Base-by-base conservation (phyloP, 2,888 invertebrate species). In the Cheilosia variabilis region DNA sequence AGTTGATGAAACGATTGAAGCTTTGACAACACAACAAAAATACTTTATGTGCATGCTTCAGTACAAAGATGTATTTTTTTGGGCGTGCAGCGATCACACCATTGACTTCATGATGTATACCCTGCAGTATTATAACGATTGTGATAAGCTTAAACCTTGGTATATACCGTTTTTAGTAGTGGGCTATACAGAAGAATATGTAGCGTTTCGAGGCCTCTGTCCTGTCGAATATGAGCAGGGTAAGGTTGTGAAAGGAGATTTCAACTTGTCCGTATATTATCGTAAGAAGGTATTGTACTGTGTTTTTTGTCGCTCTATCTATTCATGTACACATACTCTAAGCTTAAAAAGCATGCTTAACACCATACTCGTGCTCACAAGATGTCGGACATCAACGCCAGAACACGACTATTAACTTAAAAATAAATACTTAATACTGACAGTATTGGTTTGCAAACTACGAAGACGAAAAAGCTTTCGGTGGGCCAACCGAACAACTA, bases 11-110 rank as follows among this genome's bases (percentile, higher is more conserved):
- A 93, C 94, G 88, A 15, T 75, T 4, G 47, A 53, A 34, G 83
- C 87, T 45, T 4, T 88, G 3, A 9, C 47, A 9, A 63, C 88
- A 4, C 53, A 83, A 15, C 68, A 65, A 19, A 55, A 43, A 15
- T 71, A 65, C 43, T 93, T 93, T 87, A 92, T 92, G 53, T 94
- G 95, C 6, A 88, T 95, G 62, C 92, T 95, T 1, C 94, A 94
- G 84, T 95, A 92, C 88, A 90, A 92, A 81, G 90, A 93, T 37
- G 89, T 91, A 62, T 94, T 93, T 90, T 95, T 95, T 88, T 95
- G 95, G 95, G 89, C 95, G 57, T 95, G 95, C 88, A 66, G 89
- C 0, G 90, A 93, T 24, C 95, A 95, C 88, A 90, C 93, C 15
- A 89, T 92, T 41, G 88, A 89, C 43, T 94, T 95, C 81, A 86